Evolutionary conservation across 2,797 vertebrate genomes (phyloP), one percentile per base, ranked within the genome.

Genomic region (Gephyroberyx darwinii): DNA sequence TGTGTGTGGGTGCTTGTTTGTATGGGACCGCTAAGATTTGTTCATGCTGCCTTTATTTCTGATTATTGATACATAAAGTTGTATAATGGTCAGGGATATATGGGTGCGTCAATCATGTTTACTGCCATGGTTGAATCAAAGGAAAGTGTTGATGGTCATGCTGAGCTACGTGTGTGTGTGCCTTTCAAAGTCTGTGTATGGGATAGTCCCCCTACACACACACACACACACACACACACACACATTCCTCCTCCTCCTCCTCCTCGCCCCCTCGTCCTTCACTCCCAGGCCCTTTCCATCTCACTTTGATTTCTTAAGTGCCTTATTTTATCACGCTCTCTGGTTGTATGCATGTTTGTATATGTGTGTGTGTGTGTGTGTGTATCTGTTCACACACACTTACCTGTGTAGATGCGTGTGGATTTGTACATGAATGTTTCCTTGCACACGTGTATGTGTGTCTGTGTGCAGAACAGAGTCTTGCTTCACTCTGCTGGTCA

Each of bases 21-120:
- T 82, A 35, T 66, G 81, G 75, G 69, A 71, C 75, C 71, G 80
- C 65, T 78, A 65, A 66, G 80, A 78, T 81, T 82, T 82, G 73
- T 81, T 86, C 75, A 79, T 53, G 74, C 52, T 26, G 57, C 64
- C 81, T 85, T 88, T 84, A 88, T 87, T 79, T 83, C 80, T 63
- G 70, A 58, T 84, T 71, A 67, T 68, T 71, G 79, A 74, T 78
- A 78, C 78, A 69, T 79, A 77, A 74, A 43, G 69, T 67, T 50
- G 70, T 57, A 65, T 79, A 79, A 88, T 73, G 67, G 71, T 54
- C 19, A 64, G 53, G 41, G 71, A 80, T 71, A 54, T 51, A 60
- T 30, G 54, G 66, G 10, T 2, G 67, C 59, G 65, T 81, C 76
- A 79, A 19, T 71, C 57, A 58, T 22, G n/a, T 74, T 84, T 76